Conservation (phyloP, 2,113 vertebrate genomes). For the Clupea harengus region DNA sequence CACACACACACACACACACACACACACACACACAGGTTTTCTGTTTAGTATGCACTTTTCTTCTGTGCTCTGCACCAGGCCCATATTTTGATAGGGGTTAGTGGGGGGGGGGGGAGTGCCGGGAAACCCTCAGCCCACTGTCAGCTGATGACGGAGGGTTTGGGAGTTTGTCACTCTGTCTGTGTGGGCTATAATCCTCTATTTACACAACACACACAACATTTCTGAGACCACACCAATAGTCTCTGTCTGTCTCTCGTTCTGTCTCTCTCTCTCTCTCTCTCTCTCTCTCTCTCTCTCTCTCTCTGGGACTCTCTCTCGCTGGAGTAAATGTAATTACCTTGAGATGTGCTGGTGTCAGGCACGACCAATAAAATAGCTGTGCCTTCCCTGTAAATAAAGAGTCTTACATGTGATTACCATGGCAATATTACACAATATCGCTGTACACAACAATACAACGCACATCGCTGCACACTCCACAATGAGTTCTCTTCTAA, state of each 20-base stretch:
- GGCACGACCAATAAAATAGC: not conserved
- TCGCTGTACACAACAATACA: too few species aligned
- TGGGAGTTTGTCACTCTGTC: not conserved
- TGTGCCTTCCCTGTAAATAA: not conserved
- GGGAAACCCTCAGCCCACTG: not conserved
- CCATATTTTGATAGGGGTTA: not conserved
- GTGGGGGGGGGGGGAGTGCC: too few species aligned
- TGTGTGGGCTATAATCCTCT: constrained; percentile 11
- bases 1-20: not conserved
- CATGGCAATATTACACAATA: too few species aligned
- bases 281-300: not conserved
- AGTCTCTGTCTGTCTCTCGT: not conserved
- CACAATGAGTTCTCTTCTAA: too few species aligned
- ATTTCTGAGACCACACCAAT: constrained; percentile 16
- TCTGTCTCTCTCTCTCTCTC: too few species aligned
- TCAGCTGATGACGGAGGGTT: not conserved
- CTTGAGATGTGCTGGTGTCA: not conserved
- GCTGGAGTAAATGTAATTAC: not conserved
- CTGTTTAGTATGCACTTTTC: not conserved
- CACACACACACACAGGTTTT: not conserved
- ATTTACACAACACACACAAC: constrained; percentile 4
- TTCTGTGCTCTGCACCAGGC: not conserved
- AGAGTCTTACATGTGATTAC: too few species aligned
- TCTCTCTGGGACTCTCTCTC: not conserved
- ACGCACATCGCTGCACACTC: too few species aligned